A percentile compares a stretch with the other conserved stretches of the same genome.
Evolutionary conservation across 1,140 invertebrate species (phyloP).

Genomic region (Gonioctena quinquepunctata): DNA sequence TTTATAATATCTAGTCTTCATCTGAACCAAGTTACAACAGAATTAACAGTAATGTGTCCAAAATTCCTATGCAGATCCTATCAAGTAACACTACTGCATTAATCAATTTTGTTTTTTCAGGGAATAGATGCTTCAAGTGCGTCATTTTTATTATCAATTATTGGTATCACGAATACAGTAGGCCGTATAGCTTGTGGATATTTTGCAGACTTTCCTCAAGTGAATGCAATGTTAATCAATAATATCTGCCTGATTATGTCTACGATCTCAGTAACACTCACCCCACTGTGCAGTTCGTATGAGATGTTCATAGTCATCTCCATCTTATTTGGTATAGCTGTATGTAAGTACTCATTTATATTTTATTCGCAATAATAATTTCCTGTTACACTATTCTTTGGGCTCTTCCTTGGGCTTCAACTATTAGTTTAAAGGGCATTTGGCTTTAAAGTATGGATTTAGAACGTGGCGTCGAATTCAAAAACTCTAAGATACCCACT

Average conservation of each 20-base stretch:
- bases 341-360: slow-evolving; percentile 76
- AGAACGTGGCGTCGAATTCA: too few relatives aligned
- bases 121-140: slow-evolving; percentile 76
- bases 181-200: slow-evolving; percentile 87
- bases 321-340: slow-evolving; percentile 92
- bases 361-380: background rate
- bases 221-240: slow-evolving; percentile 91
- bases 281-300: slow-evolving; percentile 84
- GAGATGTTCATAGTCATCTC: slow-evolving; percentile 77
- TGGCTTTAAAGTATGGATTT: too few relatives aligned
- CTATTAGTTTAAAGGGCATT: too few relatives aligned
- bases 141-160: slow-evolving; percentile 88
- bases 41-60: too few relatives aligned
- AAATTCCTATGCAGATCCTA: too few relatives aligned
- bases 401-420: too few relatives aligned
- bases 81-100: too few relatives aligned
- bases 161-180: slow-evolving; percentile 93
- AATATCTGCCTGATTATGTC: slow-evolving; percentile 91
- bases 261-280: slow-evolving; percentile 81
- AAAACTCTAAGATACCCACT: too few relatives aligned
- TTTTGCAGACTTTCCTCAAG: slow-evolving; percentile 81
- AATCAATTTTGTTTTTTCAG: too few relatives aligned
- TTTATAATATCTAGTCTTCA: too few relatives aligned
- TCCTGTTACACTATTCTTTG: too few relatives aligned
- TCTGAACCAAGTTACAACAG: too few relatives aligned